phyloP scores from a whole-genome alignment of 1,140 invertebrate genomes.

The Drosophila athabasca region DNA sequence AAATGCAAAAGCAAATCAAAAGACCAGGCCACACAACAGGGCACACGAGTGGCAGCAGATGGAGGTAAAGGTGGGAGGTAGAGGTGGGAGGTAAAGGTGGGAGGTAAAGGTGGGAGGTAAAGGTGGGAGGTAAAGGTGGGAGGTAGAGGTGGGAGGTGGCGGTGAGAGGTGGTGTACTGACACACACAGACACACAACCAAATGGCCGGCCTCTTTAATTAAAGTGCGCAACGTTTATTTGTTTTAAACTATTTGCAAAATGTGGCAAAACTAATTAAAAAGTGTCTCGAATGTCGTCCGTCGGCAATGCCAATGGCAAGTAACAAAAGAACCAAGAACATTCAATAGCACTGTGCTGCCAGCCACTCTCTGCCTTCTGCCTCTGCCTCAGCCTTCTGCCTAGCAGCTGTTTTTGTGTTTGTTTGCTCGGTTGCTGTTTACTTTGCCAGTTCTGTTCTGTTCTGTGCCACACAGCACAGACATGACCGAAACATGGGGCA shows the following conservation, averaged over 20 bases:
- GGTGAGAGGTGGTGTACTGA: too few species aligned
- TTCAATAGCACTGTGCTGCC: too few species aligned
- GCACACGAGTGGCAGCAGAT: too few species aligned
- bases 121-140: too few species aligned
- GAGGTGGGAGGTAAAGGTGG: too few species aligned
- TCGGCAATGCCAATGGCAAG: constrained; percentile 63
- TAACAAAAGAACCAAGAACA: constrained; percentile 52
- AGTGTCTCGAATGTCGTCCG: constrained; percentile 62
- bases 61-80: too few species aligned
- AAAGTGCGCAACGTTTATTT: constrained; percentile 66
- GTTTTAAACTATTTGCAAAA: constrained; percentile 75
- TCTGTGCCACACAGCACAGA: background rate
- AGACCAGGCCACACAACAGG: constrained; percentile 2
- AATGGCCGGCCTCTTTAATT: constrained; percentile 52
- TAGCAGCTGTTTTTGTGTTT: constrained; percentile 45
- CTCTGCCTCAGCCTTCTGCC: background rate
- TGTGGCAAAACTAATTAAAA: constrained; percentile 80
- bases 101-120: too few species aligned
- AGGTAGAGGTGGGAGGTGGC: too few species aligned
- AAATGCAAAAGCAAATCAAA: constrained; percentile 12
- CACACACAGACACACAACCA: constrained; percentile 8
- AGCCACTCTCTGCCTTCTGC: too few species aligned
- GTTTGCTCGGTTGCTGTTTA: constrained; percentile 23
- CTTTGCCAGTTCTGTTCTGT: constrained; percentile 23
- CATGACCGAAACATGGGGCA: background rate